Evolutionary conservation across 2,888 invertebrate genomes (phyloP), one percentile per base, ranked within the genome.

Genomic region (Charanyca ferruginea): DNA sequence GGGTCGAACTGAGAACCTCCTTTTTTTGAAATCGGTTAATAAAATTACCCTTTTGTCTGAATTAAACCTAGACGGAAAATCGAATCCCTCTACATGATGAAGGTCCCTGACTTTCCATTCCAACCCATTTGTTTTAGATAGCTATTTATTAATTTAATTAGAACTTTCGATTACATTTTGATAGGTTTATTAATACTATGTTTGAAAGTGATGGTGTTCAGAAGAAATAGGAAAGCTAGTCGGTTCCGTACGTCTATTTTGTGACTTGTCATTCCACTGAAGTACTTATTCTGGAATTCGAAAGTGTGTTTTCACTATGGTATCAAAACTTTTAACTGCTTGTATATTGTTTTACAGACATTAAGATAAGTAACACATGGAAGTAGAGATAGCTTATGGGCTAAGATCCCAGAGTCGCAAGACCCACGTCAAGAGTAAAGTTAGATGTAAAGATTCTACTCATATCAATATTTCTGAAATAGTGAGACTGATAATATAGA

Each of bases 101-200:
- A 49, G 8, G 28, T 13, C n/a, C 5, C 41, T 42, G 8, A 18
- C 16, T 28, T 42, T n/a, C 18, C 5, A 38, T 42, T n/a, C 18
- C 5, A 38, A 51, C 8, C 20, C 13, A 44, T 35, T 32, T 66
- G 47, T 55, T 58, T 58, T 35, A n/a, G 20, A 49, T 49, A 42
- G 41, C 25, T 48, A 67, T 48, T n/a, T 20, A 57, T 48, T 47
- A 7, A 42, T 66, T 25, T 22, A n/a, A 49, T 67, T 41, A n/a
- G 0, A 67, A 68, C 16, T 60, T 49, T 49, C 35, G 23, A 68
- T 67, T 22, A 44, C 3, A 18, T 18, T 58, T 58, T 11, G 13
- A 59, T 42, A 18, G 32, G 9, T 20, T 66, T 23, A 20, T 44
- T 25, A 35, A 44, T 20, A 51, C 3, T 20, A 0, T 8, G 2